These are phyloP conservation scores for Benitochromis conjunctus DNA, from an alignment of 2,113 vertebrate species.

Conservation along the genomic window DNA sequence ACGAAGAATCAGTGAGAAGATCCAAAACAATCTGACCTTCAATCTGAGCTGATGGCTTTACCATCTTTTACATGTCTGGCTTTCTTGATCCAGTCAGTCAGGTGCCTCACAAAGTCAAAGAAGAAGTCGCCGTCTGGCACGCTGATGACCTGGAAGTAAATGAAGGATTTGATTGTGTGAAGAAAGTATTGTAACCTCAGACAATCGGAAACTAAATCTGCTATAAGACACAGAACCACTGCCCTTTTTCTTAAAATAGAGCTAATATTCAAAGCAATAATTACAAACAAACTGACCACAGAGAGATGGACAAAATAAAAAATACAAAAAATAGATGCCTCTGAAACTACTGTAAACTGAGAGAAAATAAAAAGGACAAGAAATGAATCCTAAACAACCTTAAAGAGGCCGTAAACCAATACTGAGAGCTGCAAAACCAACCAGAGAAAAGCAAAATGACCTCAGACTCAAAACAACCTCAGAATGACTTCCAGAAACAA, in stretches of 20 bases:
- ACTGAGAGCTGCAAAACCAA: background rate
- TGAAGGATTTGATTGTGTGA: background rate
- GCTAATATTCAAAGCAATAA: background rate
- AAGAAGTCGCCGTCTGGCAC: slow-evolving; percentile 98
- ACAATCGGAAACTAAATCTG: background rate
- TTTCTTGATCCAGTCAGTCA: slow-evolving; percentile 99
- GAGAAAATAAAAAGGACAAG: background rate
- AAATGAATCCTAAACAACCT: background rate
- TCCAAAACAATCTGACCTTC: background rate
- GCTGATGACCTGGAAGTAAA: slow-evolving; percentile 85
- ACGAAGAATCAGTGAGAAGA: background rate
- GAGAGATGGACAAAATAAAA: too few species aligned
- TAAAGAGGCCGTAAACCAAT: background rate
- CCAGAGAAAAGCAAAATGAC: background rate
- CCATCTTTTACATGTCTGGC: slow-evolving; percentile 90
- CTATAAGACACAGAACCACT: background rate
- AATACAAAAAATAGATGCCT: too few species aligned
- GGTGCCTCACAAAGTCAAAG: slow-evolving; percentile 98
- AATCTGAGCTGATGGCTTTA: slow-evolving; percentile 22
- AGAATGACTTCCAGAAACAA: background rate
- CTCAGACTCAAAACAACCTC: background rate
- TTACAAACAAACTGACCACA: background rate
- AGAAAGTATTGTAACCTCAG: background rate
- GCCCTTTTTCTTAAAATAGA: accelerated
- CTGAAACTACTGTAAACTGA: too few species aligned